Evolutionary conservation across 92 coral and sea anemone genomes (phyloP), one percentile per base, ranked within the genome.

Genomic region (Plumapathes pennacea): DNA sequence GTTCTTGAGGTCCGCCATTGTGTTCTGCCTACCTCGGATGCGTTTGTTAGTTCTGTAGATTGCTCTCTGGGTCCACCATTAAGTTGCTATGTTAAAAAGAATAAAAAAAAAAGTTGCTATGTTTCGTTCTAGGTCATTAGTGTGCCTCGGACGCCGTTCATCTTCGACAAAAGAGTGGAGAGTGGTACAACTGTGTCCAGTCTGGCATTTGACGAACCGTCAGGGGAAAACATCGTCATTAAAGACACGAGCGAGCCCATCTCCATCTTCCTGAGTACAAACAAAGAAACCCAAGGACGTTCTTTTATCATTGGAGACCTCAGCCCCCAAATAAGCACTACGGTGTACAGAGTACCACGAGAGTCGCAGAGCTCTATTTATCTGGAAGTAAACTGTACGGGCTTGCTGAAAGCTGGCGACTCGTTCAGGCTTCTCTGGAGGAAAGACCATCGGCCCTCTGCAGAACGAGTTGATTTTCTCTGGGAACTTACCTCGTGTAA

Each of bases 231-330:
- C 40, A 64, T 88, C 34, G 54, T 60, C 15, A 69, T 83, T 64
- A 67, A 32, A n/a, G 65, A 83, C 62, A 62, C 83, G 20, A 8
- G 62, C 10, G 72, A 83, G 12, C 87, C 90, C 1, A 64, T 88
- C 55, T 63, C 85, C 17, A 84, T 88, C n/a, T 83, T 62, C 68
- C 51, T 88, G 46, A 44, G 62, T n/a, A 47, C 48, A 51, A 75
- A 67, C 29, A 20, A 30, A 66, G 33, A 54, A 33, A 54, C 7
- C 32, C 14, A 34, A 3, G 45, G 31, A 32, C 39, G 38, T 0
- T 39, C 66, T n/a, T 54, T 18, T 31, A 74, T 82, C 11, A 38
- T 44, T 25, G 83, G 77, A 14, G 51, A 22, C n/a, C 19, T 75
- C 2, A 46, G 25, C 10, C 31, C 40, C 6, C n/a, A 18, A n/a